phyloP scores from a whole-genome alignment of 1,140 invertebrate genomes.

The Tetragnatha versicolor region DNA sequence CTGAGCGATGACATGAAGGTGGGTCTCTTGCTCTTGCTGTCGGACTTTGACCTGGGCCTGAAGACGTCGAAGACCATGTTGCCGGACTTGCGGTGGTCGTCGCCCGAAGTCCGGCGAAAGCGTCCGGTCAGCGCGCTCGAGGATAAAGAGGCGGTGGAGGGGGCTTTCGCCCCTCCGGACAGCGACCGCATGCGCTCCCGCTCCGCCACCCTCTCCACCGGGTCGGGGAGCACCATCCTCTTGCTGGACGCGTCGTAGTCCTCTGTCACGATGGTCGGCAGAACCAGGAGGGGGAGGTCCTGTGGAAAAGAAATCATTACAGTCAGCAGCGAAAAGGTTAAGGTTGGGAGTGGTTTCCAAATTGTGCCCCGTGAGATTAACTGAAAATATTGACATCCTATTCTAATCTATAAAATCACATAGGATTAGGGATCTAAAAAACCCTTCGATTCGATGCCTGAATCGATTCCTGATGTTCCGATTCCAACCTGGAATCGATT shows the following conservation, averaged over 20 bases:
- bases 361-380: background rate
- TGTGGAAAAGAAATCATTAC: background rate
- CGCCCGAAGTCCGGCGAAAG: constrained; percentile 27
- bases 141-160: background rate
- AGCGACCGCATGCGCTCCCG: constrained; percentile 42
- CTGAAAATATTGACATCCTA: no score
- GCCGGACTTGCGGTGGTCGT: constrained; percentile 21
- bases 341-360: background rate
- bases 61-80: constrained; percentile 82
- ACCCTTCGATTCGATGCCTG: no score
- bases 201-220: background rate
- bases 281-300: constrained; percentile 38
- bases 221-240: constrained; percentile 37
- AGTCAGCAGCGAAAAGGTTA: background rate
- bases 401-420: no score
- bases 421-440: no score
- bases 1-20: constrained; percentile 81
- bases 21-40: constrained; percentile 74
- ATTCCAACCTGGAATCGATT: no score
- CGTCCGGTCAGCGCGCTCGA: constrained; percentile 2
- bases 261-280: constrained; percentile 36
- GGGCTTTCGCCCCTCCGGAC: constrained; percentile 27
- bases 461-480: no score
- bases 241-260: constrained; percentile 39
- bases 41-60: constrained; percentile 80